These are phyloP conservation scores for Tympanoctomys barrerae DNA, from an alignment of 2,797 vertebrate genomes.

Conservation along the genomic window DNA sequence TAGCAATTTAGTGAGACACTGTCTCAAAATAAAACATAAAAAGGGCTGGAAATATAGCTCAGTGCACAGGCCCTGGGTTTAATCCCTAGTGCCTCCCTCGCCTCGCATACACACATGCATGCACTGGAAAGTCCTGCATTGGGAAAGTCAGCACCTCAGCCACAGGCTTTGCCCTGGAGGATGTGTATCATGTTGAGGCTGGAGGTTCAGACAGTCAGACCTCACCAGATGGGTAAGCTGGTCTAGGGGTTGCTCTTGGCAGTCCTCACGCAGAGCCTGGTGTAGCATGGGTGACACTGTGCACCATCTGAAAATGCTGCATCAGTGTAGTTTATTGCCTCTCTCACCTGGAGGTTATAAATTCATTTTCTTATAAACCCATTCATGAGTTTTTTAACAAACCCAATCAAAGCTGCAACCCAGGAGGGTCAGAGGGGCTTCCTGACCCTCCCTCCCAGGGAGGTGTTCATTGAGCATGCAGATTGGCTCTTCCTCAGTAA, in stretches of 20 bases:
- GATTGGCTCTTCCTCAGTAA: not conserved
- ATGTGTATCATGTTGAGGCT: not conserved
- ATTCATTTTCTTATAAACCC: not conserved
- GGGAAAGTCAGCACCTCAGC: not conserved
- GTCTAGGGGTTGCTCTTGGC: not conserved
- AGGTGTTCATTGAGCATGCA: not conserved
- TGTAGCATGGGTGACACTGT: no score
- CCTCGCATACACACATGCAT: not conserved
- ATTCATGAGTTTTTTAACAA: not conserved
- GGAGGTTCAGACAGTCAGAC: not conserved
- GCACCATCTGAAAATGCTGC: not conserved
- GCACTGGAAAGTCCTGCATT: not conserved
- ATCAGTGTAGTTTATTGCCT: not conserved
- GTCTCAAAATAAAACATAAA: not conserved
- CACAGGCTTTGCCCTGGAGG: not conserved
- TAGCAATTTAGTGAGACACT: not conserved
- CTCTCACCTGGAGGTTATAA: not conserved
- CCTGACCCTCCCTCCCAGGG: not conserved
- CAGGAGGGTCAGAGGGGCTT: not conserved
- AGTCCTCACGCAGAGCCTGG: not conserved
- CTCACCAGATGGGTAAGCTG: not conserved
- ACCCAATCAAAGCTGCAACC: not conserved
- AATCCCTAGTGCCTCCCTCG: not conserved
- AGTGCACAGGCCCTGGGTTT: not conserved
- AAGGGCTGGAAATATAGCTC: not conserved